These are phyloP conservation scores for Meloidogyne exigua DNA, from an alignment of 1,140 invertebrate genomes.

Conservation along the genomic window DNA sequence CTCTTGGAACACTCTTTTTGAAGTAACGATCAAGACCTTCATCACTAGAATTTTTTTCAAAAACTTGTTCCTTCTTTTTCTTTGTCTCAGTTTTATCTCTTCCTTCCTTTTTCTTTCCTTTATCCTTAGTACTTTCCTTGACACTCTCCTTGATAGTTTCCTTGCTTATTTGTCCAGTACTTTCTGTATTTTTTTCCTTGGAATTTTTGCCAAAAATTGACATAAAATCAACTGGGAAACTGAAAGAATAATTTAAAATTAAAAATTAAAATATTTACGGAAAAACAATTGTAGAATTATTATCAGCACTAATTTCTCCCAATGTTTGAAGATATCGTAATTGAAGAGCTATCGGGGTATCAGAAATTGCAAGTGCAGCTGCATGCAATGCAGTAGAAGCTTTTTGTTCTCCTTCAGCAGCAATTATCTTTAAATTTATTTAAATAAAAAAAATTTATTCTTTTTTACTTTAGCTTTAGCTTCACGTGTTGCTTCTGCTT, in stretches of 20 bases:
- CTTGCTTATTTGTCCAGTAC: background rate
- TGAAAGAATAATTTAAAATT: background rate
- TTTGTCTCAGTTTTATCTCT: background rate
- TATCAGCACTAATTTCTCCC: constrained; percentile 65
- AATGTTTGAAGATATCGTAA: constrained; percentile 70
- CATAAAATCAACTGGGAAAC: background rate
- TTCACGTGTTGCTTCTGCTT: constrained; percentile 64
- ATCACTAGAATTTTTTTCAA: background rate
- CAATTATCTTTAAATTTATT: constrained; percentile 46
- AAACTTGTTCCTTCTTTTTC: background rate
- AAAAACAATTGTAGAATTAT: constrained; percentile 65
- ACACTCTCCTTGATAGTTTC: background rate
- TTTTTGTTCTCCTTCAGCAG: constrained; percentile 65
- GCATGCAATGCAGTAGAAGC: constrained; percentile 65
- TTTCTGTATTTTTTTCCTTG: background rate
- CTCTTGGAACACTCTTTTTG: background rate
- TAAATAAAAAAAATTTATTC: background rate
- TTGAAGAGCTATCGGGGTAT: constrained; percentile 82
- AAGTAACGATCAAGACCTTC: background rate
- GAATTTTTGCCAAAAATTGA: background rate
- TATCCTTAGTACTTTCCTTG: background rate
- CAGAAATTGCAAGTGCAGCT: constrained; percentile 64
- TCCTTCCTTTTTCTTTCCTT: background rate
- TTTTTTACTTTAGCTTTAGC: constrained; percentile 53
- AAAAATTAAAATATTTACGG: constrained; percentile 37